Evolutionary conservation across 2,113 vertebrate species (phyloP).

Genomic region (Panthera leo): DNA sequence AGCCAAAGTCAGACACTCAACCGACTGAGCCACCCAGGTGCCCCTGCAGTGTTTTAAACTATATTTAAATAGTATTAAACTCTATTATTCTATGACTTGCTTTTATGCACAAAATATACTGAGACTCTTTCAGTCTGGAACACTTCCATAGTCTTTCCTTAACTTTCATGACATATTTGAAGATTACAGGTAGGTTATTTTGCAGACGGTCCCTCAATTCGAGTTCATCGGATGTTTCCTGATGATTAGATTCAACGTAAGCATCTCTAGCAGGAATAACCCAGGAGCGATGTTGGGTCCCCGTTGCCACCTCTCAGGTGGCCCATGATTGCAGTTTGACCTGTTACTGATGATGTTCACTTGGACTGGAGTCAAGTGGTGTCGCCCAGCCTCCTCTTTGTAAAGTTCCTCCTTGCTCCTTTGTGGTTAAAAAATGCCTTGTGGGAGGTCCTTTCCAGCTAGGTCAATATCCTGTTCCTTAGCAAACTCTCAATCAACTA

Average conservation of each 20-base stretch:
- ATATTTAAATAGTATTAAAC: not conserved
- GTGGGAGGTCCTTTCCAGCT: not conserved
- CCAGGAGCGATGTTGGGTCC: not conserved
- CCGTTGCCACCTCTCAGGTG: not conserved
- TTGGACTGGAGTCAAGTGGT: not conserved
- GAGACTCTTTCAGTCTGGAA: not conserved
- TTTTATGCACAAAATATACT: not conserved
- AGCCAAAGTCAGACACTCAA: too few relatives aligned
- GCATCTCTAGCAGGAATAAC: not conserved
- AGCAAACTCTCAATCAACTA: not conserved
- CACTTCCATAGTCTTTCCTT: not conserved
- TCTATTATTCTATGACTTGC: not conserved
- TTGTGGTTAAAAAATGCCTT: not conserved
- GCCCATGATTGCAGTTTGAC: not conserved
- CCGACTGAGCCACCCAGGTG: too few relatives aligned
- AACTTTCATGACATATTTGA: not conserved
- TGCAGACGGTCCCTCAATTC: not conserved
- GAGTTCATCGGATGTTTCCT: not conserved
- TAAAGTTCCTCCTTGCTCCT: conserved; percentile 1
- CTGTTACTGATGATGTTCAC: not conserved
- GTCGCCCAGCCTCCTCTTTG: not conserved
- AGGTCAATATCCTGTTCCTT: not conserved
- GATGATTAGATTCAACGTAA: not conserved
- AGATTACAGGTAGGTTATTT: not conserved
- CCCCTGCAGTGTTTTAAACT: not conserved